Evolutionary conservation across 64 coral and sea anemone genomes (phyloP).

Genomic region (Montipora capricornis): DNA sequence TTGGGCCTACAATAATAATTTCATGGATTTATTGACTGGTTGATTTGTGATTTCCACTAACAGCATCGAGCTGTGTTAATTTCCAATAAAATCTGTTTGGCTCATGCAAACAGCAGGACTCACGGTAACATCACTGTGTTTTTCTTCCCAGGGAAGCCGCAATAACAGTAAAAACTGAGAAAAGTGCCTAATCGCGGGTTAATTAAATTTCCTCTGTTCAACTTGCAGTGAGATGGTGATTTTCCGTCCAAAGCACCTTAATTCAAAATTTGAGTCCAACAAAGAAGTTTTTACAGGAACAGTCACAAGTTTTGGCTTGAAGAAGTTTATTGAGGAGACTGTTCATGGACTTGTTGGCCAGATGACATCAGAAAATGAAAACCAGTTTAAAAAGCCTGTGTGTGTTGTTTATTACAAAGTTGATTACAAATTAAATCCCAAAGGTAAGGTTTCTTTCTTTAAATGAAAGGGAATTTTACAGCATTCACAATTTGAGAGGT

Average conservation of each 20-base stretch:
- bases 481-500: not conserved
- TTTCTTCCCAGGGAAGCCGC: too few species aligned
- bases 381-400: slow-evolving; percentile 86
- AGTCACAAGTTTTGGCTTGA: slow-evolving; percentile 72
- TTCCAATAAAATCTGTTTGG: too few species aligned
- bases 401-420: slow-evolving; percentile 91
- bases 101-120: too few species aligned
- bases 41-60: too few species aligned
- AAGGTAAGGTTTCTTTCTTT: slow-evolving; percentile 64
- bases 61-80: too few species aligned
- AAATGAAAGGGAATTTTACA: not conserved
- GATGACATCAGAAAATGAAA: slow-evolving; percentile 80
- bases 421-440: slow-evolving; percentile 78
- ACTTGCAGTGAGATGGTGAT: slow-evolving; percentile 78
- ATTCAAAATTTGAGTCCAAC: slow-evolving; percentile 80
- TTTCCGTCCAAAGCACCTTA: slow-evolving; percentile 76
- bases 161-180: too few species aligned
- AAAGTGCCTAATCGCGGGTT: too few species aligned
- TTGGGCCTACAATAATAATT: too few species aligned
- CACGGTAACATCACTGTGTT: too few species aligned
- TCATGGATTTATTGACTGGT: too few species aligned
- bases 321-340: slow-evolving; percentile 85
- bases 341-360: slow-evolving; percentile 92
- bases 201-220: not conserved
- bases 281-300: slow-evolving; percentile 72